Percentiles rank a stretch among this genome's conserved stretches.
These are phyloP conservation scores for Carassius auratus DNA, from an alignment of 2,113 vertebrate species.

Conservation along the genomic window DNA sequence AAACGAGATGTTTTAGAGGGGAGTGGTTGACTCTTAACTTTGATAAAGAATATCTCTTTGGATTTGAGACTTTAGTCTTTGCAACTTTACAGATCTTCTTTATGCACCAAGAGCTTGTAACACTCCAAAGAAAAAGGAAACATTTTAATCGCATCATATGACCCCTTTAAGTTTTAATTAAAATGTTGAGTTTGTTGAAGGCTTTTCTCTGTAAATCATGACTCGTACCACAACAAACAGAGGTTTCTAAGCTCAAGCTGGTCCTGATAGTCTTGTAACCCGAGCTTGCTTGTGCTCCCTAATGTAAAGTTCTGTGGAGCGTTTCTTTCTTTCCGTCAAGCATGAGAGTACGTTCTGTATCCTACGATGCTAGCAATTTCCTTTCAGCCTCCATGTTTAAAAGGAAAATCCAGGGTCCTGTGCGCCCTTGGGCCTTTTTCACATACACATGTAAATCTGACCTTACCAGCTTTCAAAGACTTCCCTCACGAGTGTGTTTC, in stretches of 20 bases:
- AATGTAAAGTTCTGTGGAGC: constrained; percentile 14
- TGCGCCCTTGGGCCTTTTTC: constrained; percentile 35
- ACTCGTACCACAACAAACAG: not conserved
- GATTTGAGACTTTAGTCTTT: no score
- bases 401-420: constrained; percentile 42
- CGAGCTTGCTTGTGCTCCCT: constrained; percentile 7
- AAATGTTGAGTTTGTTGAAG: not conserved
- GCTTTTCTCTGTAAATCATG: not conserved
- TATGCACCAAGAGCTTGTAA: no score
- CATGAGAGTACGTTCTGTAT: constrained; percentile 22
- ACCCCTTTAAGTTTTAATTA: no score
- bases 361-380: constrained; percentile 25
- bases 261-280: not conserved
- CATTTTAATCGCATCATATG: no score
- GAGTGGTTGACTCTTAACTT: no score
- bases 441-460: constrained; percentile 62
- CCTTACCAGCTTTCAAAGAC: constrained; percentile 61
- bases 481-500: constrained; percentile 52
- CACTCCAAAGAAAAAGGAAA: no score
- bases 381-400: constrained; percentile 34
- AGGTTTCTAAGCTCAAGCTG: constrained; percentile 25
- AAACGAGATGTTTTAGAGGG: no score
- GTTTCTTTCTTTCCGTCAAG: not conserved
- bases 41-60: no score
- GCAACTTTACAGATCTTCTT: no score